Conservation (phyloP, 2,113 vertebrate species). For the Rhinopomastus cyanomelas region DNA sequence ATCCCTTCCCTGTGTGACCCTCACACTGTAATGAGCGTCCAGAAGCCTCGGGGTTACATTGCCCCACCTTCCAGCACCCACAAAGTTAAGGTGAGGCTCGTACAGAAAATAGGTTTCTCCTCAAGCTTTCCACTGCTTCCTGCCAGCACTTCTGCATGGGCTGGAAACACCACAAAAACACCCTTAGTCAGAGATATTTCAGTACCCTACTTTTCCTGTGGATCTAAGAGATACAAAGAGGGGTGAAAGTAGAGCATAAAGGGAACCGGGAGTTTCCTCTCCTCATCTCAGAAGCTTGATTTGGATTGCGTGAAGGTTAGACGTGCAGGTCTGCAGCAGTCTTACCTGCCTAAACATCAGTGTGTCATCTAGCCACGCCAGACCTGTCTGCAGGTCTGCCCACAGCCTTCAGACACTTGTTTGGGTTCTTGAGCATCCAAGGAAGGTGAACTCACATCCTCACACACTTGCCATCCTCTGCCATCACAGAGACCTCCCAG, state of each 20-base stretch:
- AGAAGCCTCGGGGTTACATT: background rate
- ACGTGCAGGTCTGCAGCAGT: background rate
- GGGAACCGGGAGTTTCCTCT: background rate
- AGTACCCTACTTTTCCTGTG: background rate
- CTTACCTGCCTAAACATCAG: background rate
- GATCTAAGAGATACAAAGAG: background rate
- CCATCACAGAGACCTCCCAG: background rate
- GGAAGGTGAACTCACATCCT: background rate
- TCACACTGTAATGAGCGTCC: background rate
- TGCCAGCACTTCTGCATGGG: background rate
- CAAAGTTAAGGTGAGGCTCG: background rate
- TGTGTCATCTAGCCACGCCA: accelerated
- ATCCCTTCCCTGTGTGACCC: background rate
- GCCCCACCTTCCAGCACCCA: background rate
- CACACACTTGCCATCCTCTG: no score
- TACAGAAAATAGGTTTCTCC: background rate
- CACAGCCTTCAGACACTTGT: accelerated
- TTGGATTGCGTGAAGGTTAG: background rate
- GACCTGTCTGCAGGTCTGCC: background rate
- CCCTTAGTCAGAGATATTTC: background rate
- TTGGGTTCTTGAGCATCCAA: background rate
- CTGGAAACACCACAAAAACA: background rate
- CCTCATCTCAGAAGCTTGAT: background rate
- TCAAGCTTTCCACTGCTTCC: background rate
- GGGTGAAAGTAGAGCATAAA: background rate